Conservation (phyloP, 1,140 invertebrate species). For the Spodoptera frugiperda region DNA sequence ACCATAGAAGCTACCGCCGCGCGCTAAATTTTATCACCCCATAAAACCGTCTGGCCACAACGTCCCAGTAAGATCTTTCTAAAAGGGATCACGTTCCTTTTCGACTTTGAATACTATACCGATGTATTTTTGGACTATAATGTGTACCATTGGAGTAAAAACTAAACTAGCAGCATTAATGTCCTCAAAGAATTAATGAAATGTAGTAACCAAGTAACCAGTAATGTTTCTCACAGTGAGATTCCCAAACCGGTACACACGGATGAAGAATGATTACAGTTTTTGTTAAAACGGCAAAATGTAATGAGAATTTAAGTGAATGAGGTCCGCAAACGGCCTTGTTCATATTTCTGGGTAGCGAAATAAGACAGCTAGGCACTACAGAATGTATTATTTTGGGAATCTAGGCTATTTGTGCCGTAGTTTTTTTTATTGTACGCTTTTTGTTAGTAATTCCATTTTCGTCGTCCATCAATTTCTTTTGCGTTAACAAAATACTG, state of each 20-base stretch:
- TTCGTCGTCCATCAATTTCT: neutral
- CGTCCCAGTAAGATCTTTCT: too few relatives aligned
- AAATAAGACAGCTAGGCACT: neutral
- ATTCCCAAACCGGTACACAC: slow-evolving; percentile 6
- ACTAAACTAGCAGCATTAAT: neutral
- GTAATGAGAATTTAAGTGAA: neutral
- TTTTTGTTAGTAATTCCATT: neutral
- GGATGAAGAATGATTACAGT: slow-evolving; percentile 4
- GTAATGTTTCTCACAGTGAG: neutral
- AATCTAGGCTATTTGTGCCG: neutral
- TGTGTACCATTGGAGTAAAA: neutral
- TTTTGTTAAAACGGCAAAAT: neutral
- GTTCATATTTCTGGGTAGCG: slow-evolving; percentile 4
- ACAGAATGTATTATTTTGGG: neutral
- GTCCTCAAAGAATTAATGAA: neutral
- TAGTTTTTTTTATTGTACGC: neutral
- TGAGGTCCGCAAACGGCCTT: neutral
- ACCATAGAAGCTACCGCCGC: too few relatives aligned
- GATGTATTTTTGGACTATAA: neutral
- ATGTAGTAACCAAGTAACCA: neutral
- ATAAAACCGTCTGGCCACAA: too few relatives aligned
- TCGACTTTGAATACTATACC: too few relatives aligned
- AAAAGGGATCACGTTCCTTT: too few relatives aligned
- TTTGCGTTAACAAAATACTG: neutral
- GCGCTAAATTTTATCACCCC: too few relatives aligned